Percentiles rank a stretch among this genome's conserved stretches.
These are phyloP conservation scores for Hyperopisus bebe DNA, from an alignment of 2,113 vertebrate species.

Conservation along the genomic window DNA sequence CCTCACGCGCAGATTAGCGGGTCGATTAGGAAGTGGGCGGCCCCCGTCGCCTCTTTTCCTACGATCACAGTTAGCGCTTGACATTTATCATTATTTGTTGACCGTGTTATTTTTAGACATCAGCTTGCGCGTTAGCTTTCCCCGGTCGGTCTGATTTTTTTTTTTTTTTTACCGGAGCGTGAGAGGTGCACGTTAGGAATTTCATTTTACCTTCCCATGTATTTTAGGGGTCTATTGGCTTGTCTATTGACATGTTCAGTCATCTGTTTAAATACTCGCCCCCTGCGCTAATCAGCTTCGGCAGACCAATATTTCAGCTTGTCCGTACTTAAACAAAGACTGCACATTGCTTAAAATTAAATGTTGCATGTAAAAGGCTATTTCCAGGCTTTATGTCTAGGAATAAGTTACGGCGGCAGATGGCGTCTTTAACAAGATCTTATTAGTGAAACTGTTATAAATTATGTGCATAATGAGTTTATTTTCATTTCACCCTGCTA, in stretches of 20 bases:
- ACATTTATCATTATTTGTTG: background rate
- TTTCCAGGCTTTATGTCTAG: background rate
- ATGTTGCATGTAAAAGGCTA: background rate
- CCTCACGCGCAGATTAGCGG: background rate
- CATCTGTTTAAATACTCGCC: background rate
- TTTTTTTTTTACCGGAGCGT: background rate
- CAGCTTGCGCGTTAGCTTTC: background rate
- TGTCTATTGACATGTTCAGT: background rate
- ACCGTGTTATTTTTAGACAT: background rate
- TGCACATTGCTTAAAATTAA: background rate
- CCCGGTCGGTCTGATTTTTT: background rate
- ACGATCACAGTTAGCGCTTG: background rate
- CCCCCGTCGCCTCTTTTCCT: background rate
- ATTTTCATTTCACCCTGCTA: slow-evolving; percentile 7
- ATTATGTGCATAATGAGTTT: background rate
- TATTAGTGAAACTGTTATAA: background rate
- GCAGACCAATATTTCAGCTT: background rate
- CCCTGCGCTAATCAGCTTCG: background rate
- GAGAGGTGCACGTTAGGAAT: background rate
- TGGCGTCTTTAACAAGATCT: background rate
- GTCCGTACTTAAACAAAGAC: background rate
- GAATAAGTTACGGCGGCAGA: background rate
- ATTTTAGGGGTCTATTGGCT: background rate
- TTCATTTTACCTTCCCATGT: background rate
- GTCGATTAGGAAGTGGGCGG: background rate